Conservation (phyloP, 2,888 invertebrate species). For the Pollenia amentaria region DNA sequence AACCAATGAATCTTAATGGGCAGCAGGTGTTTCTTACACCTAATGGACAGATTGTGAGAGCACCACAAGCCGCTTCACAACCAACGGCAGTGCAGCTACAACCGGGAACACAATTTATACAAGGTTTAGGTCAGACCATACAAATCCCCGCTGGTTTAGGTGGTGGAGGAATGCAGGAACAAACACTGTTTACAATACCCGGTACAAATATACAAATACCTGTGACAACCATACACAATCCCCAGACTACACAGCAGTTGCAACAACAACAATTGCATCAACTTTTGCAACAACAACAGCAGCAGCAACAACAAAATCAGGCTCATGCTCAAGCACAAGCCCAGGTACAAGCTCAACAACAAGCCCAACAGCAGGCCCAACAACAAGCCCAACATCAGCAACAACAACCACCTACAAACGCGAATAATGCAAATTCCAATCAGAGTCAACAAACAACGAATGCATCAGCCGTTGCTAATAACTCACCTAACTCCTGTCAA, state of each 20-base stretch:
- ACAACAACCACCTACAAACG: constrained; percentile 40
- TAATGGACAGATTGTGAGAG: constrained; percentile 90
- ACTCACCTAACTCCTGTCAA: constrained; percentile 53
- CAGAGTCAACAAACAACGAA: constrained; percentile 62
- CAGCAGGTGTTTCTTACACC: constrained; percentile 86
- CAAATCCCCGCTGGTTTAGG: constrained; percentile 87
- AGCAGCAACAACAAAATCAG: constrained; percentile 74
- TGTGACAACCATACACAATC: constrained; percentile 79
- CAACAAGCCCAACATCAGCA: constrained; percentile 67
- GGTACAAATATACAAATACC: constrained; percentile 87
- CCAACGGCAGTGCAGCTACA: constrained; percentile 77
- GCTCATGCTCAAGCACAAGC: constrained; percentile 72
- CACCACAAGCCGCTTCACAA: constrained; percentile 84
- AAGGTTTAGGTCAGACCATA: constrained; percentile 89
- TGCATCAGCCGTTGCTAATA: constrained; percentile 28
- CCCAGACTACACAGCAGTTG: constrained; percentile 77
- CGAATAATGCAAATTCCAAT: constrained; percentile 42
- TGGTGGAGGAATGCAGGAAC: constrained; percentile 77
- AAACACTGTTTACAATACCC: constrained; percentile 87
- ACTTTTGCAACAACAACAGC: constrained; percentile 79
- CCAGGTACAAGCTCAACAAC: constrained; percentile 73
- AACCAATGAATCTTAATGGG: constrained; percentile 85
- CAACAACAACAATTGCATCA: constrained; percentile 77
- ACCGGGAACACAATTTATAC: constrained; percentile 87
- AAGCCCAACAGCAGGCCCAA: constrained; percentile 75